Conservation (phyloP, 1,140 invertebrate genomes). For the Drosophila kohkoa region DNA sequence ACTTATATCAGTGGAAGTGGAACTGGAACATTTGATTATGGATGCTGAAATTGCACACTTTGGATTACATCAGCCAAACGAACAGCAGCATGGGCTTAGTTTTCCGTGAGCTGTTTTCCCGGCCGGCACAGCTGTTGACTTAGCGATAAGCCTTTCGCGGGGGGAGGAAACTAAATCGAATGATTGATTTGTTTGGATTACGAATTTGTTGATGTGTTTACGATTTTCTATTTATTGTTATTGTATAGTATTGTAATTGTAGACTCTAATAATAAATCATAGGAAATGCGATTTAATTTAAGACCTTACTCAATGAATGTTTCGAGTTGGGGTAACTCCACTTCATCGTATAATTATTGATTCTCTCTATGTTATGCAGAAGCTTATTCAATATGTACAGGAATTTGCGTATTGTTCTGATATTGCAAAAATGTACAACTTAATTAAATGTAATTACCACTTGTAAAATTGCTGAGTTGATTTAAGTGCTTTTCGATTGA, state of each 20-base stretch:
- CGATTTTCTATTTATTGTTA: slow-evolving; percentile 7
- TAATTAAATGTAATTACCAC: neutral
- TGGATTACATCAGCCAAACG: slow-evolving; percentile 64
- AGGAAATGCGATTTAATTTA: neutral
- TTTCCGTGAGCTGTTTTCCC: slow-evolving; percentile 15
- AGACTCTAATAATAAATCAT: neutral
- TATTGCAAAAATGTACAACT: neutral
- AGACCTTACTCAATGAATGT: neutral
- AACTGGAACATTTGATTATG: slow-evolving; percentile 37
- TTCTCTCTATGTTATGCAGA: neutral
- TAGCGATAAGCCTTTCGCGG: slow-evolving; percentile 44
- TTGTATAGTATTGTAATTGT: neutral
- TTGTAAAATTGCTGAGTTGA: no score
- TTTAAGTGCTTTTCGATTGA: no score
- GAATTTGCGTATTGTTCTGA: neutral
- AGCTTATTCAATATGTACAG: neutral
- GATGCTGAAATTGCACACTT: slow-evolving; percentile 52
- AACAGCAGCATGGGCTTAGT: neutral
- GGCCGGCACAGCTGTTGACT: slow-evolving; percentile 30
- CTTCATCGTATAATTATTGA: neutral
- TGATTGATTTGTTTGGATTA: slow-evolving; percentile 19
- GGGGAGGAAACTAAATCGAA: slow-evolving; percentile 28
- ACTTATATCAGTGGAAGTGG: slow-evolving; percentile 9
- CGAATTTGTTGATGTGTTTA: slow-evolving; percentile 27
- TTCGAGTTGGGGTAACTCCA: no score